phyloP scores from a whole-genome alignment of 2,113 vertebrate species.

The Cairina moschata region DNA sequence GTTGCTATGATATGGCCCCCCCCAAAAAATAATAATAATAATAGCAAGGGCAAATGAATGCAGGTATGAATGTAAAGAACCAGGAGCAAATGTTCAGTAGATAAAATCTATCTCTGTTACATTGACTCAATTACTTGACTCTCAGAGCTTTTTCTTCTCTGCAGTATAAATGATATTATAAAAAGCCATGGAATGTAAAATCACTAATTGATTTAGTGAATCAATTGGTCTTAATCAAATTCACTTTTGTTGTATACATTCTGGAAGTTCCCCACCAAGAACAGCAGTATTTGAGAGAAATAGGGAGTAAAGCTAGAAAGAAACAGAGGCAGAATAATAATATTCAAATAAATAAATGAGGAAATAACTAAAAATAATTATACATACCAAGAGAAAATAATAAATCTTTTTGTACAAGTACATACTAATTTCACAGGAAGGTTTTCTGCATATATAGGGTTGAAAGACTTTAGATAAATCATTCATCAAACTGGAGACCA shows the following conservation, averaged over 20 bases:
- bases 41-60: neutral
- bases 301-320: neutral
- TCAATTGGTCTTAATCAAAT: neutral
- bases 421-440: neutral
- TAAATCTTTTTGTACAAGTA: neutral
- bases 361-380: neutral
- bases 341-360: neutral
- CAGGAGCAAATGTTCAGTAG: neutral
- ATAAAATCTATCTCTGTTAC: neutral
- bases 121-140: neutral
- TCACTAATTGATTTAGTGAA: neutral
- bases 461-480: neutral
- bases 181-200: neutral
- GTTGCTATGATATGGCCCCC: neutral
- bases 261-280: neutral
- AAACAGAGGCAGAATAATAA: neutral
- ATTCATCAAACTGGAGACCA: neutral
- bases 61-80: neutral
- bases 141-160: neutral
- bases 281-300: neutral
- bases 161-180: neutral
- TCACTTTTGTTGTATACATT: neutral
- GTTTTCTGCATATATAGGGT: neutral
- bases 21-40: neutral
- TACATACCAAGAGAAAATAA: neutral